Evolutionary conservation across 2,113 vertebrate species (phyloP).

Genomic region (Fulica atra): DNA sequence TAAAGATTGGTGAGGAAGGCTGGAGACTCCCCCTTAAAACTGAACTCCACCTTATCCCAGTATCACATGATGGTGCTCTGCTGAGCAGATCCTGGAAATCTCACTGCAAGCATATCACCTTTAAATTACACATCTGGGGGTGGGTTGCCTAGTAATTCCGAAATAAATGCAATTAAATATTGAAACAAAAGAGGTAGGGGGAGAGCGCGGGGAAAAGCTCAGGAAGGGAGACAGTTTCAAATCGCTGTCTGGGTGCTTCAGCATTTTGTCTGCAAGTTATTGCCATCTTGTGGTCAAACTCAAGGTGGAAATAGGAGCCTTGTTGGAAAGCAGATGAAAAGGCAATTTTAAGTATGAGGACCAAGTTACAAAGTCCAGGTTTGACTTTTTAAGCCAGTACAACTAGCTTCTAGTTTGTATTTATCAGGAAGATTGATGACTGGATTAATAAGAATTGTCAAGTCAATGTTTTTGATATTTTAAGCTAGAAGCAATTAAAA

Average conservation of each 20-base stretch:
- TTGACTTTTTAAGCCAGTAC: neutral
- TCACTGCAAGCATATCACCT: constrained; percentile 41
- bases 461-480: neutral
- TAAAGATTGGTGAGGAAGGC: constrained; percentile 37
- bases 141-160: constrained; percentile 68
- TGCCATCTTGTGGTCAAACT: constrained; percentile 76
- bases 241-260: neutral
- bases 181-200: neutral
- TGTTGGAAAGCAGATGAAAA: neutral
- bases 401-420: neutral
- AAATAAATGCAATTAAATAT: constrained; percentile 38
- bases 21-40: constrained; percentile 77
- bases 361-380: neutral
- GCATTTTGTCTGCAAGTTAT: constrained; percentile 61
- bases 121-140: constrained; percentile 50
- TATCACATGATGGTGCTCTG: constrained; percentile 67
- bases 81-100: constrained; percentile 28
- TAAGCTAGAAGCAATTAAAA: neutral
- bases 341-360: neutral
- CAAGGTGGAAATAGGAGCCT: neutral
- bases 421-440: neutral
- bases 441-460: neutral
- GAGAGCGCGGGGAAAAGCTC: neutral
- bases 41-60: constrained; percentile 75
- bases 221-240: neutral